Percentiles rank a stretch among this genome's conserved stretches.
phyloP scores from a whole-genome alignment of 37 sponge, comb jelly and placozoan species.

The Bolinopsis microptera region DNA sequence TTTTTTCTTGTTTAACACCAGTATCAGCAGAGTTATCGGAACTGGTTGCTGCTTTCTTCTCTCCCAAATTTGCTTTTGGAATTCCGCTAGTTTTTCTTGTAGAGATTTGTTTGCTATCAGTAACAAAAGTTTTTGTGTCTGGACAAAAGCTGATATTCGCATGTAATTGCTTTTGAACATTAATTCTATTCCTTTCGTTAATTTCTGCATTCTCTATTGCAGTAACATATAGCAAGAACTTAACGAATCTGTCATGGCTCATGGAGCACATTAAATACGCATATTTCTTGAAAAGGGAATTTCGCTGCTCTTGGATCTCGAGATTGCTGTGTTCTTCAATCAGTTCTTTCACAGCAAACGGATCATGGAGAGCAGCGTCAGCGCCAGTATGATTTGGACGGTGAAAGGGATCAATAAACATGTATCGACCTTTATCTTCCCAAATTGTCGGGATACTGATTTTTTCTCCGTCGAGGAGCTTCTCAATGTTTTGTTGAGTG shows the following conservation, averaged over 20 bases:
- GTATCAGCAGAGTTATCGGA: no score
- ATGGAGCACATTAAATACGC: not conserved
- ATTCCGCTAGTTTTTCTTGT: no score
- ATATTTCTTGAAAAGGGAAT: not conserved
- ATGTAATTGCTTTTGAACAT: not conserved
- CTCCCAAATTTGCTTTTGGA: no score
- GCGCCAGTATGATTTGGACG: not conserved
- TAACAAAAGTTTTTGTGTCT: no score
- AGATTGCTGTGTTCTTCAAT: not conserved
- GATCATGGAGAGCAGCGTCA: not conserved
- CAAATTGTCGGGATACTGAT: not conserved
- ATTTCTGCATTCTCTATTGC: not conserved
- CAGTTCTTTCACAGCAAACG: not conserved
- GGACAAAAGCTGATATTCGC: not conserved
- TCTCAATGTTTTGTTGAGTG: not conserved
- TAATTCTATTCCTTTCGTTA: not conserved
- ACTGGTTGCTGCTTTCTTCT: no score
- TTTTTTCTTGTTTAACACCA: no score
- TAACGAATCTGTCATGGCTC: not conserved
- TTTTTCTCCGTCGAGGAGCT: not conserved
- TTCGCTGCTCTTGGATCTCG: not conserved
- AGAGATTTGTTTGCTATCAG: no score
- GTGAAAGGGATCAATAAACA: not conserved
- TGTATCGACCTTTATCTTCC: not conserved
- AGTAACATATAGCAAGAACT: not conserved